Base-by-base conservation (phyloP, 2,113 vertebrate species). In the Dipodomys stephensi region DNA sequence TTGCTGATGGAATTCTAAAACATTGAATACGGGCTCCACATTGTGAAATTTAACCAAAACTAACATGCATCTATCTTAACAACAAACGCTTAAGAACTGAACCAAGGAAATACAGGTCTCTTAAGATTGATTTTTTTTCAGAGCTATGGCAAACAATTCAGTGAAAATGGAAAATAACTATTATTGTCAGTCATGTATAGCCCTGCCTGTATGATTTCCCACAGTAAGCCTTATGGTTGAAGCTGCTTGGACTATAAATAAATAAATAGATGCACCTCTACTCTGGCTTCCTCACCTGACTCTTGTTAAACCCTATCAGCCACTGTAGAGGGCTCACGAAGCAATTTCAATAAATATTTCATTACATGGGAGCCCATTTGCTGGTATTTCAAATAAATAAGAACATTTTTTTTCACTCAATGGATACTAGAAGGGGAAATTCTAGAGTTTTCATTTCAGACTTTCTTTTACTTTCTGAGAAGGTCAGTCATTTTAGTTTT, bases 311-410 rank as follows among this genome's bases (percentile, higher is more conserved):
- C 82, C 94, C 74, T 96, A 69, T 95, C 95, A 96, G 93, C 83
- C 97, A 44, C 65, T 74, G 74, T 88, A 96, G 87, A 95, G 95
- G 92, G 49, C 71, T 81, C 89, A 76, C 95, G 93, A 95, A 91
- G 9, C 28, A 95, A 96, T 97, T 97, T 96, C 93, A 97, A 97
- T 97, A 97, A 97, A 98, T 95, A 92, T 97, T 97, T 97, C 60
- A 96, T 97, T 97, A 44, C 77, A 78, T 18, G 69, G 93, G 72
- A 97, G 78, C 72, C 44, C 86, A 95, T 94, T 96, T 94, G 39
- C 88, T 91, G 96, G 28, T 89, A 96, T 97, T 94, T 96, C 83
- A 97, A 91, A 96, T 95, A 97, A 97, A 98, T 93, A 98, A 96
- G 94, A 96, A 93, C 1, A 81, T 76, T 78, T 46, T n/a, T 46